These are phyloP conservation scores for Porites divaricata DNA, from an alignment of 92 coral and sea anemone genomes.

Conservation along the genomic window DNA sequence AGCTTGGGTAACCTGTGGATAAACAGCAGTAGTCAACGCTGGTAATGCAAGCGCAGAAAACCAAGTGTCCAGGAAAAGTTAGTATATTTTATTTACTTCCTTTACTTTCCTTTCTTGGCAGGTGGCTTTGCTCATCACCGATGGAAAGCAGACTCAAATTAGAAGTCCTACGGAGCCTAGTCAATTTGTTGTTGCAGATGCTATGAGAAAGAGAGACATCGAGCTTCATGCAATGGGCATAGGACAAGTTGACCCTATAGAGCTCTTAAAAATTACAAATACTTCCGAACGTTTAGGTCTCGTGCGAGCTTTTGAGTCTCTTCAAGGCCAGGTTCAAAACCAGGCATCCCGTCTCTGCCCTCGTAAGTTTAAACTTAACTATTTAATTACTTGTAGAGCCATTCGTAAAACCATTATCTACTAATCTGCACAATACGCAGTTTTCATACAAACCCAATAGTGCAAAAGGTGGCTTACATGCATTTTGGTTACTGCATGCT, in stretches of 20 bases:
- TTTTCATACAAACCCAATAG: too few relatives aligned
- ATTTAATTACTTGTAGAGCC: not conserved
- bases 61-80: too few relatives aligned
- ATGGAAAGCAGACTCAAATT: not conserved
- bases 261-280: not conserved
- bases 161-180: not conserved
- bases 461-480: too few relatives aligned
- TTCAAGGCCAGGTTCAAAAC: not conserved
- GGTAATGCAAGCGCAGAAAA: too few relatives aligned
- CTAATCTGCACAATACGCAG: too few relatives aligned
- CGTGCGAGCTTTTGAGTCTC: not conserved
- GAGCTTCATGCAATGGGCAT: not conserved
- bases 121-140: not conserved
- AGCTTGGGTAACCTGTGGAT: too few relatives aligned
- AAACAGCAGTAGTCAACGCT: too few relatives aligned
- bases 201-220: not conserved
- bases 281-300: too few relatives aligned
- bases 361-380: not conserved
- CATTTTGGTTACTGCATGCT: too few relatives aligned
- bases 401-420: too few relatives aligned
- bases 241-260: not conserved
- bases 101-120: not conserved
- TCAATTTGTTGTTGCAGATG: not conserved
- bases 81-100: too few relatives aligned
- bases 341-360: not conserved